phyloP scores from a whole-genome alignment of 2,797 vertebrate genomes.

The Xenentodon cancila region DNA sequence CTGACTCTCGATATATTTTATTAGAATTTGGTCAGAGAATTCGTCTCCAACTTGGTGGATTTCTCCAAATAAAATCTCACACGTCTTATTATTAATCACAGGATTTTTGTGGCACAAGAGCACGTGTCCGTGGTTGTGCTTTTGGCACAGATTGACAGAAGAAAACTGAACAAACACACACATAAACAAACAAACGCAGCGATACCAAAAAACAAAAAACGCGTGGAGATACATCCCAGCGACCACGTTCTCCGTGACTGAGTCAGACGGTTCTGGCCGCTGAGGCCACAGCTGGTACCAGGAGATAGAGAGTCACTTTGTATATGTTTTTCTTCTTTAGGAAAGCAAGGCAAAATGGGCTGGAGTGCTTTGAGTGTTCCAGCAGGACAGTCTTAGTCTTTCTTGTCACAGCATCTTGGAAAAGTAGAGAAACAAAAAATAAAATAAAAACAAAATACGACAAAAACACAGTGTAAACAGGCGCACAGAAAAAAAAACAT shows the following conservation, averaged over 20 bases:
- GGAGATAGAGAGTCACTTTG: slow-evolving; percentile 42
- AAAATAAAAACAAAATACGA: slow-evolving; percentile 68
- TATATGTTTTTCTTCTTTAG: slow-evolving; percentile 48
- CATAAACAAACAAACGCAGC: slow-evolving; percentile 62
- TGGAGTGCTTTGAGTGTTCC: slow-evolving; percentile 64
- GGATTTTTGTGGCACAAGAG: slow-evolving; percentile 75
- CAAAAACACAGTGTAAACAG: slow-evolving; percentile 76
- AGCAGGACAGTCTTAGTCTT: slow-evolving; percentile 74
- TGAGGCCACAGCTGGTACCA: slow-evolving; percentile 75
- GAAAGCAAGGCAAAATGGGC: slow-evolving; percentile 73
- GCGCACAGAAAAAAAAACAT: slow-evolving; percentile 61
- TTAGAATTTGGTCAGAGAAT: slow-evolving; percentile 42
- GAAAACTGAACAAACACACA: slow-evolving; percentile 48
- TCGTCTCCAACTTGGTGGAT: slow-evolving; percentile 27
- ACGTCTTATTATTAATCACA: slow-evolving; percentile 67
- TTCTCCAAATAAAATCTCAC: slow-evolving; percentile 16
- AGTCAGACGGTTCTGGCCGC: slow-evolving; percentile 62
- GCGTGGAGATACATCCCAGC: slow-evolving; percentile 72
- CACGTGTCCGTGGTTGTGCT: slow-evolving; percentile 79
- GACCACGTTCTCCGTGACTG: slow-evolving; percentile 64
- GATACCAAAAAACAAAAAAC: slow-evolving; percentile 58
- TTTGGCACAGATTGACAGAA: slow-evolving; percentile 79
- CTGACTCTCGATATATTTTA: slow-evolving; percentile 12
- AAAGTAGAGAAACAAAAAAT: slow-evolving; percentile 72
- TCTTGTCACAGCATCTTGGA: slow-evolving; percentile 77